These are phyloP conservation scores for Scaptomyza tumidula DNA, from an alignment of 2,888 invertebrate genomes.

Conservation along the genomic window DNA sequence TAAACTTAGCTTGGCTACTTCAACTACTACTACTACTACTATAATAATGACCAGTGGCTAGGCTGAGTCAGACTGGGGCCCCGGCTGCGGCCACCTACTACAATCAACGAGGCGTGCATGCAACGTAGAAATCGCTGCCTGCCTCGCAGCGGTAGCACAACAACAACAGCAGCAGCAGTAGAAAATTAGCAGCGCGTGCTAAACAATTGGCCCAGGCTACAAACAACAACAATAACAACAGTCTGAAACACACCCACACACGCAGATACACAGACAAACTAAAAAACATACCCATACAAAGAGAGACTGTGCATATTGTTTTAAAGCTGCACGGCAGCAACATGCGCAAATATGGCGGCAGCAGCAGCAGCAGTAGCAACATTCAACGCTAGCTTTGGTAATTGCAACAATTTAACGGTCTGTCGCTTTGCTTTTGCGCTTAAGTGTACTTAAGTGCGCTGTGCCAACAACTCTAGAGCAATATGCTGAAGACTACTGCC, in stretches of 20 bases:
- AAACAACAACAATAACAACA: constrained; percentile 47
- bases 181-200: constrained; percentile 80
- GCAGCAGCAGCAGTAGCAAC: constrained; percentile 61
- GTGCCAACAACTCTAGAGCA: constrained; percentile 38
- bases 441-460: constrained; percentile 81
- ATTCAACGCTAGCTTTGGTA: constrained; percentile 75
- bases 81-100: constrained; percentile 64
- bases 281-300: constrained; percentile 23
- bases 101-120: constrained; percentile 82
- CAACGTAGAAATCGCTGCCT: constrained; percentile 78
- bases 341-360: constrained; percentile 70
- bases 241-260: constrained; percentile 56
- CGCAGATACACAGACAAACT: constrained; percentile 28
- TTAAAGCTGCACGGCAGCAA: constrained; percentile 68
- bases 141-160: constrained; percentile 59
- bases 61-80: constrained; percentile 18
- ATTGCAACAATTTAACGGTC: constrained; percentile 84
- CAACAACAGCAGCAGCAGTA: constrained; percentile 38
- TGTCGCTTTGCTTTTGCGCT: constrained; percentile 81
- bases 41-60: constrained; percentile 51
- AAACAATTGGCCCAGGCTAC: constrained; percentile 71
- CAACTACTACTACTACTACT: constrained; percentile 6
- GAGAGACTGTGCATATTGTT: constrained; percentile 68
- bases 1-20: constrained; percentile 6
- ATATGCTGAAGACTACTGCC: constrained; percentile 11